These are phyloP conservation scores for Vanacampus margaritifer DNA, from an alignment of 2,113 vertebrate genomes.

Conservation along the genomic window DNA sequence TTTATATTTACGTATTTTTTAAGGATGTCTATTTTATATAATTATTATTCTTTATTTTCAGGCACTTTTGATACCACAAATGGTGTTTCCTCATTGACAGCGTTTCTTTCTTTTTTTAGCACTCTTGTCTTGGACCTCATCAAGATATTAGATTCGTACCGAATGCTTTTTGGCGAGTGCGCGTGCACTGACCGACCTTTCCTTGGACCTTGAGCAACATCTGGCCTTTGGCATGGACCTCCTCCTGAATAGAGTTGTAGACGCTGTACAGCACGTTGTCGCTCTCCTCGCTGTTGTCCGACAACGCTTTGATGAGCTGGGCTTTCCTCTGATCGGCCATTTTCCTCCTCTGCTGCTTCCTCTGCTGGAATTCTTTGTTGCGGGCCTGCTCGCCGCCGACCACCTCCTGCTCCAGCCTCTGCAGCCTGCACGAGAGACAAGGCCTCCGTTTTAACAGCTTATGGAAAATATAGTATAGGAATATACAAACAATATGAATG, in stretches of 20 bases:
- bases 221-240: constrained; percentile 80
- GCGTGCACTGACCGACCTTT: constrained; percentile 69
- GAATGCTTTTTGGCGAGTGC: neutral
- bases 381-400: constrained; percentile 82
- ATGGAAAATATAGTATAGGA: no score
- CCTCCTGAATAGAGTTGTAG: constrained; percentile 86
- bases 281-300: constrained; percentile 71
- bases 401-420: constrained; percentile 83
- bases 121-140: no score
- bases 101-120: no score
- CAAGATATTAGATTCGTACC: neutral
- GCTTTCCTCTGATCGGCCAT: constrained; percentile 75
- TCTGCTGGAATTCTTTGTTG: constrained; percentile 83
- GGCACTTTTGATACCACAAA: no score
- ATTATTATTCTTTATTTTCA: no score
- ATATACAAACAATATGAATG: no score
- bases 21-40: no score
- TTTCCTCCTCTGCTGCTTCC: constrained; percentile 69
- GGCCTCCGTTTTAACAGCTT: neutral
- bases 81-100: no score
- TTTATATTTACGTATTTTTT: no score
- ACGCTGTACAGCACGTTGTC: constrained; percentile 78
- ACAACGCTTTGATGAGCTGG: constrained; percentile 75
- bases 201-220: constrained; percentile 79
- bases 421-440: constrained; percentile 68